Evolutionary conservation across 2,797 vertebrate genomes (phyloP), one percentile per base, ranked within the genome.

Genomic region (Falco cherrug): DNA sequence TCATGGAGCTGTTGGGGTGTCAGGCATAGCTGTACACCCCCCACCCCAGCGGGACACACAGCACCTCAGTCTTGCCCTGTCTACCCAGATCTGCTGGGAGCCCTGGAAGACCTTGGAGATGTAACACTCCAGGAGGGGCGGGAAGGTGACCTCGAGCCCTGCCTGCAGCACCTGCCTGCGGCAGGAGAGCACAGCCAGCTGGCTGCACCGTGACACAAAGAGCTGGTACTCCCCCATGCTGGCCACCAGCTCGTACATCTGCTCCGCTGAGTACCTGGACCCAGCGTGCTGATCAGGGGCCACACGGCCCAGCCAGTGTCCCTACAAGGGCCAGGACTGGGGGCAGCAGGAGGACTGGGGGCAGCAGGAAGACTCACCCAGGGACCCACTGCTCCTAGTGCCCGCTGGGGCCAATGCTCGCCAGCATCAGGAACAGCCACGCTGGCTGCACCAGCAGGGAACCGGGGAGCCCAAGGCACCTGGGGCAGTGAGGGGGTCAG

Each of bases 181-280:
- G 19, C 84, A 84, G 81, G 85, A 98, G 10, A 92, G 69, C 54
- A 98, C 77, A 29, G 86, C 97, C 43, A 98, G 98, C 77, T 96
- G 97, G 84, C 97, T 98, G 94, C 98, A 99, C 98, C 98, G 98
- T 19, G 98, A 98, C 56, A 98, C 98, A 71, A 98, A 98, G 50
- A 98, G 86, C 79, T 97, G 96, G 97, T 99, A 98, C 70, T 98
- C 95, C 31, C 98, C 97, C 60, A 98, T 97, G 15, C 78, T 85
- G 31, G 98, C 97, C 90, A 99, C 98, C 65, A 99, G 90, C 2
- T 59, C 91, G 84, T 98, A 98, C 93, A 98, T 98, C 95, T 98
- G 98, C 88, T 98, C 97, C 10, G 96, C 93, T 22, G 98, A 97
- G 89, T 97, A 98, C 83, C 98, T 98, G 95, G 53, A 37, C 28